Evolutionary conservation across 2,797 vertebrate species (phyloP), one percentile per base, ranked within the genome.

Genomic region (Parauchenoglanis ngamensis): DNA sequence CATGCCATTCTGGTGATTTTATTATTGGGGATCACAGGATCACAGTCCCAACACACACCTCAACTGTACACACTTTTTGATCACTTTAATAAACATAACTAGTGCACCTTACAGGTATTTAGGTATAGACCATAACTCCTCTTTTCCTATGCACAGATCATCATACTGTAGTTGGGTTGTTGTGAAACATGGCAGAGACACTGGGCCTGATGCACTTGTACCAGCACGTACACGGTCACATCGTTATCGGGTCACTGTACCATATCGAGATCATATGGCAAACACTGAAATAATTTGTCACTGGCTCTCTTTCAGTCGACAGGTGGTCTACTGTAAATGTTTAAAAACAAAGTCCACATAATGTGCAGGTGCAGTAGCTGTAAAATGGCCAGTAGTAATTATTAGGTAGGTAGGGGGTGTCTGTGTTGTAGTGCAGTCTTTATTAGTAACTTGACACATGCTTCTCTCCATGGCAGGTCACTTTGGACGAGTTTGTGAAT

Each of bases 401-500:
- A 52, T 52, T n/a, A 15, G 10, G 23, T 13, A 52, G 40, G 40
- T 40, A 40, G 40, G 40, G 40, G 4, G 4, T 75, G 68, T 7
- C 8, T 63, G 23, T 63, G 25, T 63, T 40, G 40, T 40, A 40
- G 3, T 40, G 54, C 17, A 78, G 57, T n/a, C 78, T 78, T 35
- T 31, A 54, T 3, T 3, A 83, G 15, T 68, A 21, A 83, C 19
- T 23, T 4, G 2, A 56, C 4, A 35, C 63, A 31, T 68, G 15
- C 4, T 52, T 52, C 13, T 52, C 13, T 54, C 44, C 59, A n/a
- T 52, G 57, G 1, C 86, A 96, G 96, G 94, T 96, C 83, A 96
- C 96, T 0, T 85, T 92, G 82, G 95, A 94, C 0, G 96, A 96
- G 87, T 96, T 96, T 90, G 86, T 94, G 68, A 95, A 96, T 89